Base-by-base conservation (phyloP, 2,797 vertebrate genomes). In the Buphagus erythrorhynchus region DNA sequence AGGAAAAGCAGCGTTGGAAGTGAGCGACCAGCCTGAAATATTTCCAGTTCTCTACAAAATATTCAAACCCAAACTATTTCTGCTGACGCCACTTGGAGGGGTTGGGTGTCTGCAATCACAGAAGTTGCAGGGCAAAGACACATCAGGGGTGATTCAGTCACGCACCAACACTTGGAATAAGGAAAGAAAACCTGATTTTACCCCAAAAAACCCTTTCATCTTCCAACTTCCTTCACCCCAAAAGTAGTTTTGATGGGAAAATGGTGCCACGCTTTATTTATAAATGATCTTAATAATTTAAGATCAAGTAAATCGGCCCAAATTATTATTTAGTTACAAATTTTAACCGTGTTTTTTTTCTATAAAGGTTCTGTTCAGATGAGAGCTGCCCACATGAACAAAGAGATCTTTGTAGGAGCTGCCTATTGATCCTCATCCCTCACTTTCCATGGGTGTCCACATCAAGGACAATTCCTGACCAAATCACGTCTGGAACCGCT, bases 11-110 rank as follows among this genome's bases (percentile, higher is more conserved):
- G n/a, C 0, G 1, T 5, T 89, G 88, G 92, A 77, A 94, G 57
- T 35, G 68, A 92, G 48, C 1, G 0, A n/a, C 26, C 29, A 17
- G 48, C 1, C 74, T 9, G 71, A 91, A 92, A 68, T 68, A 61
- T 74, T 91, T 95, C 68, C 86, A 77, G 45, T 29, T 82, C 78
- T 77, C 2, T 2, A 86, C 14, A 48, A 93, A 94, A 80, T 52
- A 55, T 22, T 69, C 58, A 92, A 94, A 72, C 46, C 87, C 89
- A 66, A 94, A 90, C 58, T 92, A 96, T 75, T 92, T 86, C 81
- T 88, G 65, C 75, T 76, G 80, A 92, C 79, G 68, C 55, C 86
- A 63, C 88, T 88, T 29, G 54, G 75, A 92, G 61, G 61, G 57
- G 42, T 35, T 2, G 12, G 40, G 42, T 91, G 76, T n/a, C 61